A percentile compares a stretch with the other conserved stretches of the same genome.
Evolutionary conservation across 2,113 vertebrate species (phyloP).

Genomic region (Numenius arquata): DNA sequence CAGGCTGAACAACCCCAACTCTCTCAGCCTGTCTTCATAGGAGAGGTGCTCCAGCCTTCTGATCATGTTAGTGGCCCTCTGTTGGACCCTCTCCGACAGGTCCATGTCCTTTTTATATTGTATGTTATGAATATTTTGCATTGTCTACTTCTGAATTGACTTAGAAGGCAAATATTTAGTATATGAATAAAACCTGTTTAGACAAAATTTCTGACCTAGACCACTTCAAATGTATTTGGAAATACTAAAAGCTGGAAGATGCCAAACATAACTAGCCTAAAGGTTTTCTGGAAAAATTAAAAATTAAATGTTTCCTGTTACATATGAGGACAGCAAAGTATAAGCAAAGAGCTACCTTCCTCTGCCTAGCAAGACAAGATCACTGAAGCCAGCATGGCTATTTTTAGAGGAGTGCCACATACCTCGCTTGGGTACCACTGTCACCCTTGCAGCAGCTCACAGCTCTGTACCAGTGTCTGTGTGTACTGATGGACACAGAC

Average conservation of each 20-base stretch:
- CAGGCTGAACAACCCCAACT: too few species aligned
- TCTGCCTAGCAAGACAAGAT: not conserved
- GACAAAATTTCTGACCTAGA: not conserved
- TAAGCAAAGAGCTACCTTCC: not conserved
- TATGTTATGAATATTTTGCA: not conserved
- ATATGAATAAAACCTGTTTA: not conserved
- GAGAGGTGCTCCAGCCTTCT: too few species aligned
- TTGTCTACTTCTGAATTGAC: not conserved
- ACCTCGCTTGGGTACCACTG: accelerated
- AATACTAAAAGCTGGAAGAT: not conserved
- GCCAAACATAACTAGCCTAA: not conserved
- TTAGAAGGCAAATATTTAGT: not conserved
- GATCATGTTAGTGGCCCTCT: too few species aligned
- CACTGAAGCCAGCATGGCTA: not conserved
- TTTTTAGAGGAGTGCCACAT: not conserved
- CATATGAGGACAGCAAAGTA: not conserved
- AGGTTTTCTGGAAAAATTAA: not conserved
- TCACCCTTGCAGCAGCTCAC: not conserved
- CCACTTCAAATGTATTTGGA: not conserved
- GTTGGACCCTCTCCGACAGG: too few species aligned
- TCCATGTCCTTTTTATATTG: too few species aligned
- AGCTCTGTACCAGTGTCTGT: not conserved
- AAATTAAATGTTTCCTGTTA: not conserved
- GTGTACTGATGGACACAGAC: not conserved
- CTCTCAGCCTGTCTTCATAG: too few species aligned